These are phyloP conservation scores for Sitodiplosis mosellana DNA, from an alignment of 1,140 invertebrate species.

Conservation along the genomic window DNA sequence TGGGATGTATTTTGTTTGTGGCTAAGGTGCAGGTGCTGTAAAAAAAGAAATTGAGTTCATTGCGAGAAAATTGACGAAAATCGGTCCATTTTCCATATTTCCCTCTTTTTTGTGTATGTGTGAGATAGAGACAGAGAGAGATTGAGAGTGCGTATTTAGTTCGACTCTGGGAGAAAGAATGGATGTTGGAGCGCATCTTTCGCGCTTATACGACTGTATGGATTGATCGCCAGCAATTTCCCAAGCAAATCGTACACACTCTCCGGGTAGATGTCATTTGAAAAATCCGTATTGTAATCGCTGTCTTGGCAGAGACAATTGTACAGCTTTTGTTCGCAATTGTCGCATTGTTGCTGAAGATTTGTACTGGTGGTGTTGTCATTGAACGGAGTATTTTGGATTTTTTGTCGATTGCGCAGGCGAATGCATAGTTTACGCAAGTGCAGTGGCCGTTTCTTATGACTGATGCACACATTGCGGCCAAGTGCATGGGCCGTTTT, in stretches of 20 bases:
- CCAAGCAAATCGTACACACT: constrained; percentile 94
- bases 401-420: constrained; percentile 19
- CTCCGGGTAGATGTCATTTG: constrained; percentile 16
- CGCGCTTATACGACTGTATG: constrained; percentile 94
- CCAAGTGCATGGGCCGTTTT: constrained; percentile 43
- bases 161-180: constrained; percentile 28
- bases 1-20: no score
- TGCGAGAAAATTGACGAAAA: no score
- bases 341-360: constrained; percentile 10
- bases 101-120: no score
- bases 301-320: constrained; percentile 20
- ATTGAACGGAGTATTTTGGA: constrained; percentile 10
- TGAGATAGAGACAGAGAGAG: background rate
- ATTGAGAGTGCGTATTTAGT: background rate
- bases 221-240: constrained; percentile 97
- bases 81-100: no score
- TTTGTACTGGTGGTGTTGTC: constrained; percentile 8
- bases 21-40: no score
- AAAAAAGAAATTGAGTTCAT: no score
- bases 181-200: constrained; percentile 95
- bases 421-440: constrained; percentile 30
- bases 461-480: constrained; percentile 34
- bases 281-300: constrained; percentile 12
- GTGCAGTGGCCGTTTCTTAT: constrained; percentile 29
- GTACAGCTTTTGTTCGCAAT: constrained; percentile 22